Percentiles rank a stretch among this genome's conserved stretches.
Conservation (phyloP, 2,888 invertebrate species). For the Cheiracanthium punctorium region DNA sequence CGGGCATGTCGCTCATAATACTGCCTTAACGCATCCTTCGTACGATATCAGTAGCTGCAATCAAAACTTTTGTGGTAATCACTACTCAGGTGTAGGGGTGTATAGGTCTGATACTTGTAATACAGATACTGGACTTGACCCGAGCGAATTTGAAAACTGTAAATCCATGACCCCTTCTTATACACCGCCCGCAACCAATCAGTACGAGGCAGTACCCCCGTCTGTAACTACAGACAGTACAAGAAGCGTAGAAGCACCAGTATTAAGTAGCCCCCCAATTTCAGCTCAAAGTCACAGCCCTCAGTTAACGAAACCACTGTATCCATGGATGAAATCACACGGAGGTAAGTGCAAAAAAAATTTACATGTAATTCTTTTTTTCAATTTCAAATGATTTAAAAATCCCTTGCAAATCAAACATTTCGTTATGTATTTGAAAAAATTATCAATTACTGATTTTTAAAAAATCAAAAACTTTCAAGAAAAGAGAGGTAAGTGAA, state of each 20-base stretch:
- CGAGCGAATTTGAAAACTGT: conserved; percentile 38
- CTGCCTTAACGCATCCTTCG: conserved; percentile 20
- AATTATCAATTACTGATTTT: too few relatives aligned
- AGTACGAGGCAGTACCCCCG: conserved; percentile 42
- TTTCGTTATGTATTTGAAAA: too few relatives aligned
- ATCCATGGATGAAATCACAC: conserved; percentile 62
- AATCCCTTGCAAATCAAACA: too few relatives aligned
- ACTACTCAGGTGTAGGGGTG: background rate
- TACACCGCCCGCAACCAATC: conserved; percentile 41
- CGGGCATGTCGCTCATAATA: conserved; percentile 19
- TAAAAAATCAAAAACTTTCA: too few relatives aligned
- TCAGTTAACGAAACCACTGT: conserved; percentile 33
- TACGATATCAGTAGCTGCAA: conserved; percentile 34
- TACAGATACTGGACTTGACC: background rate
- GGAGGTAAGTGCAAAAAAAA: conserved; percentile 51
- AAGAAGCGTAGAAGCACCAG: conserved; percentile 26
- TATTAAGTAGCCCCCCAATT: conserved; percentile 49
- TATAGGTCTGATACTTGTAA: conserved; percentile 26
- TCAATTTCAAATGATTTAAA: too few relatives aligned
- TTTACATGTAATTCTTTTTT: conserved; percentile 5
- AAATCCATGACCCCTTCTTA: conserved; percentile 48
- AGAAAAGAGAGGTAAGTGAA: too few relatives aligned
- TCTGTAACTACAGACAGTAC: conserved; percentile 20
- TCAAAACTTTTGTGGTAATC: conserved; percentile 41
- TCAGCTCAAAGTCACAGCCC: conserved; percentile 47